phyloP scores from a whole-genome alignment of 2,797 vertebrate genomes.

The Lophius americanus region DNA sequence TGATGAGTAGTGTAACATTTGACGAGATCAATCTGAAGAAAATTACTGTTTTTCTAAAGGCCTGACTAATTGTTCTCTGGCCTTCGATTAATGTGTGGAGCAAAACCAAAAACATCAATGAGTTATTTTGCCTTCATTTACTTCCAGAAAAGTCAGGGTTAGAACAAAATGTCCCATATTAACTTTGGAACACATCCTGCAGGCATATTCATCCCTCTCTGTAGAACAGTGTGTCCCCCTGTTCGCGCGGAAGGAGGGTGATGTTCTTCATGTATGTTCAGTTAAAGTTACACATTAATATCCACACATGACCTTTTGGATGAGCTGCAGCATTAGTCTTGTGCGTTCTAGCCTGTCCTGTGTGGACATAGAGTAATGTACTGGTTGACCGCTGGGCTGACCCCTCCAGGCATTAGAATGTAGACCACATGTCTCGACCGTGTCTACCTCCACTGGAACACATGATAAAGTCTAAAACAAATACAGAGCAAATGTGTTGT shows the following conservation, averaged over 20 bases:
- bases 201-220: constrained; percentile 56
- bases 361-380: constrained; percentile 84
- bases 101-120: constrained; percentile 64
- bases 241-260: constrained; percentile 37
- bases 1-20: constrained; percentile 63
- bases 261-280: constrained; percentile 70
- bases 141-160: constrained; percentile 59
- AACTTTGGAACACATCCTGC: constrained; percentile 47
- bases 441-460: constrained; percentile 70
- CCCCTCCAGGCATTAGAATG: constrained; percentile 79
- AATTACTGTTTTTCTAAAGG: constrained; percentile 59
- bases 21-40: constrained; percentile 64
- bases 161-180: constrained; percentile 61
- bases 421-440: constrained; percentile 77
- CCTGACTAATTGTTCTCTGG: constrained; percentile 64
- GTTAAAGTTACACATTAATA: constrained; percentile 84
- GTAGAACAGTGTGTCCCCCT: constrained; percentile 44
- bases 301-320: constrained; percentile 83
- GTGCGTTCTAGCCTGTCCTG: constrained; percentile 75
- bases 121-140: constrained; percentile 52
- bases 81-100: constrained; percentile 73
- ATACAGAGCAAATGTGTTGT: constrained; percentile 71
- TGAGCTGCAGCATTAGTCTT: constrained; percentile 83
- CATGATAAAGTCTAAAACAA: constrained; percentile 77
- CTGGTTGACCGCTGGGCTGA: constrained; percentile 79